Evolutionary conservation across 1,140 invertebrate species (phyloP), one percentile per base, ranked within the genome.

Genomic region (Drosophila yakuba): DNA sequence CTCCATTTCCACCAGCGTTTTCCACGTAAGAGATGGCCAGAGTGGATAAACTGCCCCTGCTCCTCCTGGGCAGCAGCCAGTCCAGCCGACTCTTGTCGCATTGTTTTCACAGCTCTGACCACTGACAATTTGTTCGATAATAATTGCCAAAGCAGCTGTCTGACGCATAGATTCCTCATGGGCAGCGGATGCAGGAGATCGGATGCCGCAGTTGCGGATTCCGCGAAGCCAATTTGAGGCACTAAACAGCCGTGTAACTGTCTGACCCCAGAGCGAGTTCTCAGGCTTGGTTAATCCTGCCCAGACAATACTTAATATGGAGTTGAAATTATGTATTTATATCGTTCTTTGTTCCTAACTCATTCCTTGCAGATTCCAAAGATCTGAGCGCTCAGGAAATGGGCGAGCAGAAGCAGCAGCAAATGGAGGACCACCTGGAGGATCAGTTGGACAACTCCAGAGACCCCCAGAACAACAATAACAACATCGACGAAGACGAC

Each of bases 121-220:
- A 66, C 74, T 91, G 90, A 91, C 90, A 91, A 91, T 91, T 91
- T 91, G 90, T 90, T 91, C 74, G 80, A 91, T 91, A 91, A 91
- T 91, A 91, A 91, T 91, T 91, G 90, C 88, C 73, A 78, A 90
- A 85, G 80, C 80, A 82, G 73, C 74, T 60, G 78, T 75, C 86
- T 91, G 89, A 89, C 81, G 83, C 79, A 91, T 75, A 78, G 77
- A 78, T 58, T 60, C 35, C 59, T 64, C 62, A 23, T 25, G 5
- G 41, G 17, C 14, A 35, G 51, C 14, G 51, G 51, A 20, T 10
- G 35, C 7, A 6, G 5, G 6, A 15, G 38, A 36, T n/a, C 12
- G 38, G 17, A 23, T 32, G 20, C 43, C 15, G 23, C 6, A 15
- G 8, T 32, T 15, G 39, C 45, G 38, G 39, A 75, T 71, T 69